Evolutionary conservation across 2,113 vertebrate species (phyloP).

Genomic region (Aythya baeri): DNA sequence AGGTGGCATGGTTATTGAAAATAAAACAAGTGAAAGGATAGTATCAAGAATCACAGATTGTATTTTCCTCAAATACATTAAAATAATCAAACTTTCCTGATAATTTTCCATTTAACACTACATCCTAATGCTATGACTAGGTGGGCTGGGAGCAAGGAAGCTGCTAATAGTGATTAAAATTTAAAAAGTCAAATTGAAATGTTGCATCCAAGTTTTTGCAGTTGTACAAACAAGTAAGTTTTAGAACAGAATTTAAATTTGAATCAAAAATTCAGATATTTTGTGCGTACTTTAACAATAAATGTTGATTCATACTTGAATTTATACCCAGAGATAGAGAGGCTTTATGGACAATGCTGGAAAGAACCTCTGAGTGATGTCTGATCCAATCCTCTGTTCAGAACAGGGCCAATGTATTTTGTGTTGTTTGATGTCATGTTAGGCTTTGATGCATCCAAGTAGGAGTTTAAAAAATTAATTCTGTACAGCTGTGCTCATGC

Average conservation of each 20-base stretch:
- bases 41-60: background rate
- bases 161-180: background rate
- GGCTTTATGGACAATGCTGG: background rate
- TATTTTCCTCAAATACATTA: background rate
- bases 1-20: constrained; percentile 35
- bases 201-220: background rate
- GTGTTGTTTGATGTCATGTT: rapidly evolving
- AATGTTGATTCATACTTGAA: background rate
- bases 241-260: background rate
- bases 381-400: background rate
- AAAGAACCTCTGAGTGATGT: background rate
- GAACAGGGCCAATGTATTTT: background rate
- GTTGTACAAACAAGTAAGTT: background rate
- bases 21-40: background rate
- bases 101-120: background rate
- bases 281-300: background rate
- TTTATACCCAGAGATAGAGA: background rate
- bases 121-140: background rate
- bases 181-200: background rate
- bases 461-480: background rate
- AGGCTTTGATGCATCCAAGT: background rate
- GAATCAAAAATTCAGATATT: background rate
- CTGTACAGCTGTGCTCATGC: background rate
- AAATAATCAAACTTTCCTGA: background rate
- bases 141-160: background rate